Evolutionary conservation across 1,140 invertebrate genomes (phyloP).

Genomic region (Brachystomella parvula): DNA sequence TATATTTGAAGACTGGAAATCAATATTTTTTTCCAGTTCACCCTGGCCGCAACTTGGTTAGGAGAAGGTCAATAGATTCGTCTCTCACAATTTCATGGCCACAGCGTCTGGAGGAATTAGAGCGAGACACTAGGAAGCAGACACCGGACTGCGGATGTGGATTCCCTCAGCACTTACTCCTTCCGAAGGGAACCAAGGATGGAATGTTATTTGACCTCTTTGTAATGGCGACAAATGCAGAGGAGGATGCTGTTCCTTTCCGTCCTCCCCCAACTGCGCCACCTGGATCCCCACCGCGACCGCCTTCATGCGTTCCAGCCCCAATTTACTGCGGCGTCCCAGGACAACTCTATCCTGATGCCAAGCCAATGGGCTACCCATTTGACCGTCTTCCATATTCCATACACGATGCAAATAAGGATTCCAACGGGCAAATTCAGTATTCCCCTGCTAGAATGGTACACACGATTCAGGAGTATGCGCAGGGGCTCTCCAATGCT

Average conservation of each 20-base stretch:
- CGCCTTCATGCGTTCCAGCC: constrained; percentile 12
- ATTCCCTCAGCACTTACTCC: constrained; percentile 75
- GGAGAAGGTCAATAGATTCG: constrained; percentile 50
- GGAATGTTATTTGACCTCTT: constrained; percentile 65
- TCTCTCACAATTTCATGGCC: constrained; percentile 59
- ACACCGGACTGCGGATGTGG: constrained; percentile 63
- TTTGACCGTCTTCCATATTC: constrained; percentile 19
- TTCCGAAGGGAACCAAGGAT: constrained; percentile 61
- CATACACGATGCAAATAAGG: neutral
- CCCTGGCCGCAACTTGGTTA: constrained; percentile 50
- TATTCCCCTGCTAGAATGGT: neutral
- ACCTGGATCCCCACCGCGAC: neutral
- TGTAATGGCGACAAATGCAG: constrained; percentile 70
- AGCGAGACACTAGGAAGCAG: neutral
- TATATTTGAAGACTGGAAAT: neutral
- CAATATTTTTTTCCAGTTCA: constrained; percentile 39
- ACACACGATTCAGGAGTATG: neutral
- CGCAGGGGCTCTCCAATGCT: neutral
- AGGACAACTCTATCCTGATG: constrained; percentile 41
- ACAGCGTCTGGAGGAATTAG: constrained; percentile 47
- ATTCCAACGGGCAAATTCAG: neutral
- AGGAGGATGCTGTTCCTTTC: constrained; percentile 49
- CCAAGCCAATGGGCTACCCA: constrained; percentile 40
- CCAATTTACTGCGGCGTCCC: constrained; percentile 40
- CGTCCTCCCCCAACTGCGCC: neutral